Base-by-base conservation (phyloP, 1,140 invertebrate genomes). In the Drosophila funebris region DNA sequence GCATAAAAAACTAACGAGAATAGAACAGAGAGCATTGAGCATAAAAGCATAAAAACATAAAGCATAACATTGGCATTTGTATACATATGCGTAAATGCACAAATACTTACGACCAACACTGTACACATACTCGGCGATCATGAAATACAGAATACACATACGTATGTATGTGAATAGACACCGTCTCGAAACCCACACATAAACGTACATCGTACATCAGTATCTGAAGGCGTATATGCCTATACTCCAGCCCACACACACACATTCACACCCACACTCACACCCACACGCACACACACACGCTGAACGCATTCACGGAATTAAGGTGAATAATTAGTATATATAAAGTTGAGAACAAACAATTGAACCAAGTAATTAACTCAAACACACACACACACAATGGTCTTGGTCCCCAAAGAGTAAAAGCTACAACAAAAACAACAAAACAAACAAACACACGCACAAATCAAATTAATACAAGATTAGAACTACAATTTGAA, bases 61-160 rank as follows among this genome's bases (percentile, higher is more conserved):
- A 8, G 33, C 52, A 37, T 20, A 1, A 37, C 11, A 79, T 75
- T 78, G 76, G 77, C 64, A 74, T 64, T 66, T 60, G 52, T 69
- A 37, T 41, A 75, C 56, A 41, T 41, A 50, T 39, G 46, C 50
- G 29, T 43, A 62, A 52, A 52, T 58, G 3, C n/a, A 43, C 37
- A 9, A 67, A 50, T 18, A 37, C 41, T 29, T 48, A 43, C 36
- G 54, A 46, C 27, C 41, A 8, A 36, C 14, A 37, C 16, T n/a
- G n/a, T n/a, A 43, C 27, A 22, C 37, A 61, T 29, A 43, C 41
- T 44, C 39, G 11, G 20, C 24, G 39, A 13, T 18, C 20, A 46
- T 9, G 6, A 29, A 29, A 36, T n/a, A 36, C 33, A 9, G 3
- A n/a, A 4, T n/a, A 36, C 33, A 36, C 11, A n/a, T 13, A 16